These are phyloP conservation scores for Quadroppia sp. DNA, from an alignment of 2,888 invertebrate genomes.

Conservation along the genomic window DNA sequence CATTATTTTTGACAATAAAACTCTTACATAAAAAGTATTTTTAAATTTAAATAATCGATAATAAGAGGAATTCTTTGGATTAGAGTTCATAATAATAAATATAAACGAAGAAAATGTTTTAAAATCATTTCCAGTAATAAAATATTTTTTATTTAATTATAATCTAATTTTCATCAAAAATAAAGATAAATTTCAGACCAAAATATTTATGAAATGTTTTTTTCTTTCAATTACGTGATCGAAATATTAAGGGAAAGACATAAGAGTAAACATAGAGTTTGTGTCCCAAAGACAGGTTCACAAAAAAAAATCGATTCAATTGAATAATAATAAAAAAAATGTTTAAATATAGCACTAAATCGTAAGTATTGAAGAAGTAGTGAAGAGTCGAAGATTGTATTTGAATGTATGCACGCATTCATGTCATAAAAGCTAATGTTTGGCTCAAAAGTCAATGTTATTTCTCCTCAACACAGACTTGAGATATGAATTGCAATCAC, in stretches of 20 bases:
- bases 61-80: no score
- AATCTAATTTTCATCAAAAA: neutral
- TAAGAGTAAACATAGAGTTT: neutral
- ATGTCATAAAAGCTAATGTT: conserved; percentile 11
- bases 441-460: neutral
- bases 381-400: neutral
- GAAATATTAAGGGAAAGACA: neutral
- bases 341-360: neutral
- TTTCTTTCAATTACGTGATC: neutral
- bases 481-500: conserved; percentile 13
- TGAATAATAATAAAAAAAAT: conserved; percentile 3
- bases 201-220: conserved; percentile 1
- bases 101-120: neutral
- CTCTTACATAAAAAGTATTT: no score
- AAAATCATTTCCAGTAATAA: neutral
- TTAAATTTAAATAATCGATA: no score
- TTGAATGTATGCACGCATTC: neutral
- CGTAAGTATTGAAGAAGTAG: neutral
- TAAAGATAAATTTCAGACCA: neutral
- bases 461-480: no score
- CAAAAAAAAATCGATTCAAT: neutral
- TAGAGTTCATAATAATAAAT: neutral
- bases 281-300: neutral
- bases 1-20: neutral
- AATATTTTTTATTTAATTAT: neutral